Percentiles rank a stretch among this genome's conserved stretches.
These are phyloP conservation scores for Hirtodrosophila trivittata DNA, from an alignment of 2,888 invertebrate genomes.

Conservation along the genomic window DNA sequence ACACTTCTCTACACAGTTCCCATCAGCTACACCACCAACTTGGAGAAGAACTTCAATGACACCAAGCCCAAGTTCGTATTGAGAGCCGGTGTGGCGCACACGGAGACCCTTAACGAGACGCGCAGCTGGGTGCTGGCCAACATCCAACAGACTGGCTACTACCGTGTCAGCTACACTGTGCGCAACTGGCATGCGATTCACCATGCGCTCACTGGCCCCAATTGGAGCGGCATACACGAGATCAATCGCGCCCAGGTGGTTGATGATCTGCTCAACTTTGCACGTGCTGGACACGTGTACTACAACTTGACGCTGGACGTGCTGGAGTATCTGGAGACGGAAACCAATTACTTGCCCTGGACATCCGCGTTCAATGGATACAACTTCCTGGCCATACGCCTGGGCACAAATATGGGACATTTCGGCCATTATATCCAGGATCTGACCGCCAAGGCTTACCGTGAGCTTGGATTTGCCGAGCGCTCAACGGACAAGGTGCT, in stretches of 20 bases:
- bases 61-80: conserved; percentile 73
- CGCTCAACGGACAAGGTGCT: conserved; percentile 84
- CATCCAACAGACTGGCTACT: conserved; percentile 84
- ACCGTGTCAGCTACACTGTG: conserved; percentile 89
- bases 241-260: conserved; percentile 91
- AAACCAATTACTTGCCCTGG: conserved; percentile 92
- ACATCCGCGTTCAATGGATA: conserved; percentile 86
- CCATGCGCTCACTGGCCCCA: conserved; percentile 20
- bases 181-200: conserved; percentile 86
- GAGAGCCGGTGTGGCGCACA: not conserved
- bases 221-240: conserved; percentile 85
- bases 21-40: conserved; percentile 77
- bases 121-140: conserved; percentile 80
- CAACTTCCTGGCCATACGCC: conserved; percentile 79
- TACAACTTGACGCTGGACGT: conserved; percentile 88
- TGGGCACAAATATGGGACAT: conserved; percentile 69
- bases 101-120: conserved; percentile 1
- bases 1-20: conserved; percentile 77
- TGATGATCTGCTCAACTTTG: conserved; percentile 91
- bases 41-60: conserved; percentile 57
- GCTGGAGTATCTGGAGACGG: conserved; percentile 88
- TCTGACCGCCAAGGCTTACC: conserved; percentile 84
- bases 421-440: conserved; percentile 84
- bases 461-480: conserved; percentile 85
- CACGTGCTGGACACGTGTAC: conserved; percentile 87